These are phyloP conservation scores for Ischnus inquisitorius DNA, from an alignment of 2,888 invertebrate species.

Conservation along the genomic window DNA sequence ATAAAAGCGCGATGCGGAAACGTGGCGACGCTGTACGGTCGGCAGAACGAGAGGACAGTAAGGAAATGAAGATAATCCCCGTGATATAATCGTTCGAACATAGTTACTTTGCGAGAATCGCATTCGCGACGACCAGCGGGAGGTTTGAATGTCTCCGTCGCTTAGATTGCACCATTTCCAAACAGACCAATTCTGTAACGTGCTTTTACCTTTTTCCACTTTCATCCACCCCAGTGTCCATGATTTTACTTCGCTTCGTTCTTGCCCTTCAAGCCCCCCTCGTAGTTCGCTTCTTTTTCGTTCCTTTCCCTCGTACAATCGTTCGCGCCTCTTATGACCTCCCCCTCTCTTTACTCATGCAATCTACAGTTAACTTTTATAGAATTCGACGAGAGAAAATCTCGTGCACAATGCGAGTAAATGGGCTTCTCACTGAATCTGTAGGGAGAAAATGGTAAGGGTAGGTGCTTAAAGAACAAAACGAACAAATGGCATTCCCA, in stretches of 20 bases:
- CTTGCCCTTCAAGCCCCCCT: conserved; percentile 19
- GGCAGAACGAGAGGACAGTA: conserved; percentile 17
- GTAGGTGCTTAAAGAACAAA: conserved; percentile 68
- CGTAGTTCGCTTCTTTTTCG: conserved; percentile 14
- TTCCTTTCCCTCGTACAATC: conserved; percentile 31
- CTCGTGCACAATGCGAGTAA: conserved; percentile 51
- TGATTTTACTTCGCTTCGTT: conserved; percentile 23
- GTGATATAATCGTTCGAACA: conserved; percentile 19
- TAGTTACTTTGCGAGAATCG: conserved; percentile 38
- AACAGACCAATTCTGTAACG: conserved; percentile 38
- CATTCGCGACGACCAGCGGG: conserved; percentile 6
- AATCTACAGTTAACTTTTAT: conserved; percentile 74
- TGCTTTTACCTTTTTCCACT: conserved; percentile 14
- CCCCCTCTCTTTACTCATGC: conserved; percentile 56
- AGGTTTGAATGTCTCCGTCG: conserved; percentile 15
- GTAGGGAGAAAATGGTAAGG: conserved; percentile 29
- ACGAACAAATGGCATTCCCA: conserved; percentile 65
- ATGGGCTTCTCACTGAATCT: conserved; percentile 57
- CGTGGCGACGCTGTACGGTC: background rate
- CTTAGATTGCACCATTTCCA: conserved; percentile 49
- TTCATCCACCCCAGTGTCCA: background rate
- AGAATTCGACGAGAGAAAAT: conserved; percentile 62
- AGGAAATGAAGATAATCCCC: conserved; percentile 47
- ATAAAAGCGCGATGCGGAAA: background rate
- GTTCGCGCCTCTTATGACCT: conserved; percentile 49